Evolutionary conservation across 92 coral and sea anemone genomes (phyloP), one percentile per base, ranked within the genome.

Genomic region (Parazoanthus darwini): DNA sequence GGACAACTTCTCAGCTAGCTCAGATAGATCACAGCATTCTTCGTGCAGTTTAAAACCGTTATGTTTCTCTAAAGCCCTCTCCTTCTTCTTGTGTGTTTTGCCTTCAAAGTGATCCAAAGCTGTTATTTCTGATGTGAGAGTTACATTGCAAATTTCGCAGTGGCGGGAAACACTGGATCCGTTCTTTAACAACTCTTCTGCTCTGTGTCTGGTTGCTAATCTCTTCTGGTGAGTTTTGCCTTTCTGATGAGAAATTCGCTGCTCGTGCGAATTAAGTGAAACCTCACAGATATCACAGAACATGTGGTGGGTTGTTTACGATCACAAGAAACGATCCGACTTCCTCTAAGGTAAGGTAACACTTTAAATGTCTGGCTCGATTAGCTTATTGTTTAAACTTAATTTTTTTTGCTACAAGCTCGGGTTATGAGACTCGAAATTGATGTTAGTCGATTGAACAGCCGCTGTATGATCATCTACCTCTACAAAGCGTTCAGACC

Each of bases 21-120:
- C 25, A 13, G 51, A 29, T 37, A 46, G 14, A 48, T 84, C 66
- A 84, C 78, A 46, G 54, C 78, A 70, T 35, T 72, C 33, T 15
- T 23, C 54, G 25, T 51, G 87, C 0, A 70, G 65, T 29, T 84
- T 84, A 16, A 23, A 84, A 8, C 87, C 77, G 46, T 84, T 84
- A 46, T 84, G 93, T 35, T 88, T 89, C 58, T 91, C 93, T 9
- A 87, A 82, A 25, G 93, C 90, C 36, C 77, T 91, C 33, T 82
- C 88, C 6, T 77, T 87, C 82, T 91, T 91, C 76, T 75, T 86
- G 50, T 91, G 93, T 78, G 68, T 91, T 82, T 91, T 91, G 74
- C 93, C 93, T 82, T 91, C 86, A 66, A 91, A 91, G 66, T 91
- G 93, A 59, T 91, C 93, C 65, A 91, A 77, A 37, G 93, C 93